These are phyloP conservation scores for Sitobion miscanthi DNA, from an alignment of 1,140 invertebrate species.

Conservation along the genomic window DNA sequence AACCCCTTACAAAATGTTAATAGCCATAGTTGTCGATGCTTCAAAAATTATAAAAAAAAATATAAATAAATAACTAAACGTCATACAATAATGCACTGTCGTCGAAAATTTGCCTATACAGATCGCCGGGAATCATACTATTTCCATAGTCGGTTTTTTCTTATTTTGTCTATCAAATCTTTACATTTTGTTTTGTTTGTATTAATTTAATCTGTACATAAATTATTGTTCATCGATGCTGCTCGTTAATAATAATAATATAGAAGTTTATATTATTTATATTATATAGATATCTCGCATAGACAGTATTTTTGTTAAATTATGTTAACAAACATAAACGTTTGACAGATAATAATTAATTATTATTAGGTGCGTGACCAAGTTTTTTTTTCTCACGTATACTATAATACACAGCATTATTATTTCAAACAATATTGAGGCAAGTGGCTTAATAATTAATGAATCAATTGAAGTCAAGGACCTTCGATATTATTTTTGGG, in stretches of 20 bases:
- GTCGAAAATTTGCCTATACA: neutral
- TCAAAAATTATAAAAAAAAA: too few relatives aligned
- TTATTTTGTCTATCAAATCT: neutral
- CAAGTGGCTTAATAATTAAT: conserved; percentile 31
- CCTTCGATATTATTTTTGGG: neutral
- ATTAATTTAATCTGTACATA: neutral
- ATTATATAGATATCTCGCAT: neutral
- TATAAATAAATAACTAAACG: too few relatives aligned
- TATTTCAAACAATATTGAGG: neutral
- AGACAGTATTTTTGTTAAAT: neutral
- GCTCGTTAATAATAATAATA: neutral
- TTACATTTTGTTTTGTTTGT: neutral
- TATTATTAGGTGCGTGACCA: neutral
- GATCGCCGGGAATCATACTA: neutral
- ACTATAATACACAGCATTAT: neutral
- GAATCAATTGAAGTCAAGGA: conserved; percentile 16
- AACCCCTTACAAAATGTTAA: too few relatives aligned
- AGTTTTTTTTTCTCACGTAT: neutral
- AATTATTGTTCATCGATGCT: neutral
- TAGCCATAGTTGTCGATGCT: too few relatives aligned
- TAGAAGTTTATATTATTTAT: neutral
- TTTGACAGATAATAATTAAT: neutral
- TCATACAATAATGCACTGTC: neutral
- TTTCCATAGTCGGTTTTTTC: neutral
- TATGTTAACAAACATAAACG: neutral